Percentiles rank a stretch among this genome's conserved stretches.
Conservation (phyloP, 1,140 invertebrate genomes). For the Scaptomyza montana region DNA sequence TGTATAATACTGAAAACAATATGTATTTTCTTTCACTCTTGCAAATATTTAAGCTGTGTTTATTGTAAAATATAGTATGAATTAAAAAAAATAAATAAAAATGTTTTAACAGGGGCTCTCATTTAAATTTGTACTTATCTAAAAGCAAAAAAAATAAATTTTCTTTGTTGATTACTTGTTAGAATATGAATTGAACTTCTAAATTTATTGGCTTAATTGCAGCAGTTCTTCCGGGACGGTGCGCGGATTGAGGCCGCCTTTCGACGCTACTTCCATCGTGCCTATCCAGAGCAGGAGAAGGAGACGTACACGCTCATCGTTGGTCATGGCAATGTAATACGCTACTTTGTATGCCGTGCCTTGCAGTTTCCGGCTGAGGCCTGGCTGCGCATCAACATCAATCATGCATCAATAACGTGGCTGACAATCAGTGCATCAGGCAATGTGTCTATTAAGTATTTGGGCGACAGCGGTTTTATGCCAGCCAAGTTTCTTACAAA, state of each 20-base stretch:
- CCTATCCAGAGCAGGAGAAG: conserved; percentile 90
- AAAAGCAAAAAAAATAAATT: too few species aligned
- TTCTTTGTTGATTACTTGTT: too few species aligned
- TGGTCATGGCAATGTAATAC: conserved; percentile 99
- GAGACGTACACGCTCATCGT: conserved; percentile 97
- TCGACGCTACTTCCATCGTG: conserved; percentile 96
- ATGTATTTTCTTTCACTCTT: too few species aligned
- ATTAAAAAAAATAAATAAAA: too few species aligned
- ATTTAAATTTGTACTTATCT: too few species aligned
- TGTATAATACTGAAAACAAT: too few species aligned
- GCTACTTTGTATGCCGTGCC: conserved; percentile 98
- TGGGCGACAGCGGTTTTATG: conserved; percentile 96
- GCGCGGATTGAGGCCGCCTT: conserved; percentile 98
- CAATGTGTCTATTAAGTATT: conserved; percentile 89
- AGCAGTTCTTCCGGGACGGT: conserved; percentile 98
- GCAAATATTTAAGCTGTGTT: too few species aligned
- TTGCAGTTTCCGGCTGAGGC: conserved; percentile 98
- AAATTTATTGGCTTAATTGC: conserved; percentile 63
- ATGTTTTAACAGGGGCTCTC: too few species aligned
- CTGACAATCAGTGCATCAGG: conserved; percentile 93
- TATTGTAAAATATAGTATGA: too few species aligned
- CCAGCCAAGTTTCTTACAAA: conserved; percentile 83
- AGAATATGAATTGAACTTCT: neutral
- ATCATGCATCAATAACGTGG: conserved; percentile 97
- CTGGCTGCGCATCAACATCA: conserved; percentile 96